phyloP scores from a whole-genome alignment of 1,140 invertebrate species.

The Dendroctonus ponderosae region DNA sequence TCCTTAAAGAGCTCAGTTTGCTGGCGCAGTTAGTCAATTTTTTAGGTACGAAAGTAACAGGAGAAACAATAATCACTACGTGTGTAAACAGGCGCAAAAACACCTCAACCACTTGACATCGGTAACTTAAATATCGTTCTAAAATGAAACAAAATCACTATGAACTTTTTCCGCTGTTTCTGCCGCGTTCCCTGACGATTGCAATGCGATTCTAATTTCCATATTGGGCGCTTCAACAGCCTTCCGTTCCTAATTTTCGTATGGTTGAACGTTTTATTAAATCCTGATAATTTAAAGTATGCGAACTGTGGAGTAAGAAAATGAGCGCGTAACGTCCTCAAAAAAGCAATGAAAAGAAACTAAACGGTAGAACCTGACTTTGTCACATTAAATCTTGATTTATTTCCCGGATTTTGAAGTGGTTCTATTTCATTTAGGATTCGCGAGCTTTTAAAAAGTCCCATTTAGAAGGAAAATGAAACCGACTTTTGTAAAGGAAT shows the following conservation, averaged over 20 bases:
- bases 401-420: constrained; percentile 21
- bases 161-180: too few relatives aligned
- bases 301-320: constrained; percentile 6
- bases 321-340: constrained; percentile 5
- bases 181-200: too few relatives aligned
- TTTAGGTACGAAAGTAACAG: too few relatives aligned
- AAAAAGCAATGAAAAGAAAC: constrained; percentile 16
- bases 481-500: background rate
- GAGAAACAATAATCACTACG: too few relatives aligned
- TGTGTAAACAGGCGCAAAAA: too few relatives aligned
- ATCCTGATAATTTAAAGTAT: constrained; percentile 20
- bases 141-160: too few relatives aligned
- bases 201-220: background rate
- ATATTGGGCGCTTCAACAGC: too few relatives aligned
- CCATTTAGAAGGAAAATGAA: constrained; percentile 10
- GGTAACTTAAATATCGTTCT: too few relatives aligned
- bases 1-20: too few relatives aligned
- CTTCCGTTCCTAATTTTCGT: constrained; percentile 4
- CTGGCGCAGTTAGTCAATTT: too few relatives aligned
- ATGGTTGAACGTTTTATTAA: constrained; percentile 18
- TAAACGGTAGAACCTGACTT: constrained; percentile 29
- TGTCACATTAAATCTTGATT: constrained; percentile 33
- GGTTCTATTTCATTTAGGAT: constrained; percentile 25
- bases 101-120: too few relatives aligned
- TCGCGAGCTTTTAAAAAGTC: constrained; percentile 13